A percentile compares a stretch with the other conserved stretches of the same genome.
Conservation (phyloP, 2,888 invertebrate genomes). For the Linnaemya vulpina region DNA sequence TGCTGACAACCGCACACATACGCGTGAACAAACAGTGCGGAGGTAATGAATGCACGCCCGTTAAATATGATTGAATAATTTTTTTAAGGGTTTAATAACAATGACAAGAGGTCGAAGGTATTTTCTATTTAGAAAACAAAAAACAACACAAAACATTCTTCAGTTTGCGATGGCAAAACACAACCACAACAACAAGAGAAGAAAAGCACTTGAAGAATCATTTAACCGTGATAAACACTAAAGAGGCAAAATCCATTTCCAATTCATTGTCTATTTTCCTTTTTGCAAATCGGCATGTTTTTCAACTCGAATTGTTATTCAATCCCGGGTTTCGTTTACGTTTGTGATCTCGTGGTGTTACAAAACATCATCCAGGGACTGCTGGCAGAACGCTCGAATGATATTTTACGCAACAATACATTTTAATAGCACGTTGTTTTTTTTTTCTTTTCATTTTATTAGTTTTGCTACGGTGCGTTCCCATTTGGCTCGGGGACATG, state of each 20-base stretch:
- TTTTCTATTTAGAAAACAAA: constrained; percentile 25
- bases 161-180: constrained; percentile 22
- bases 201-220: constrained; percentile 79
- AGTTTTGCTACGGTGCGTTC: constrained; percentile 40
- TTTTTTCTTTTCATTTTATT: constrained; percentile 4
- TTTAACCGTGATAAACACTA: constrained; percentile 80
- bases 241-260: constrained; percentile 48
- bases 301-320: constrained; percentile 20
- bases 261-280: constrained; percentile 53
- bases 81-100: constrained; percentile 37
- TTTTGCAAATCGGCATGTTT: constrained; percentile 52
- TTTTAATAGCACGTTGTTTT: background rate
- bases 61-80: constrained; percentile 33
- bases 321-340: constrained; percentile 2
- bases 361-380: constrained; percentile 23
- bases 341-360: constrained; percentile 46
- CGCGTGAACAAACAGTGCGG: too few species aligned
- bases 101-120: constrained; percentile 47
- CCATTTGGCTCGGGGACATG: constrained; percentile 67
- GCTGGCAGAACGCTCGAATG: constrained; percentile 40
- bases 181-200: constrained; percentile 35
- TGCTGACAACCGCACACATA: background rate
- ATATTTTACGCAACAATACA: constrained; percentile 27
- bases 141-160: constrained; percentile 27
- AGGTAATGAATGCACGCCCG: background rate